These are phyloP conservation scores for Sebastiscus albofasciatus DNA, from an alignment of 2,797 vertebrate species.

Conservation along the genomic window DNA sequence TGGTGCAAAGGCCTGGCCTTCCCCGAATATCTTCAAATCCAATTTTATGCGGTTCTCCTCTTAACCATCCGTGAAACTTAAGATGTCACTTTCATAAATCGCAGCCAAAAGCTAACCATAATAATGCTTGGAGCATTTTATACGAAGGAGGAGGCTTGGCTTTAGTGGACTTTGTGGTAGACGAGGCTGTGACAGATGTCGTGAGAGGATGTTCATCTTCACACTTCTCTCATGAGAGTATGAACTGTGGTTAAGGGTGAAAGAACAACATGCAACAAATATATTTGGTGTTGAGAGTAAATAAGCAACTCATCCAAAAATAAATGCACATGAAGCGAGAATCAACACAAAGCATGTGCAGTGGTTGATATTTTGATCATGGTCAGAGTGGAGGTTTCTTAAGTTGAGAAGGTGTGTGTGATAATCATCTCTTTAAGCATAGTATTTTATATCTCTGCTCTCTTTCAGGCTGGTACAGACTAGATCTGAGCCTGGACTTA, in stretches of 20 bases:
- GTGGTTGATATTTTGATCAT: not conserved
- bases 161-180: constrained; percentile 1
- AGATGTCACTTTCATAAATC: constrained; percentile 64
- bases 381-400: not conserved
- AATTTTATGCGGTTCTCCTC: constrained; percentile 54
- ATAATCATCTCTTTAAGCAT: not conserved
- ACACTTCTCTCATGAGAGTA: not conserved
- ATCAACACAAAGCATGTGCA: not conserved
- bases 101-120: constrained; percentile 39
- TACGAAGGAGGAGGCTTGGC: not conserved
- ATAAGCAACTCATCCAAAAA: not conserved
- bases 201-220: constrained; percentile 21
- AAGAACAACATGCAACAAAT: not conserved
- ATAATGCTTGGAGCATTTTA: constrained; percentile 5
- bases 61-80: constrained; percentile 60
- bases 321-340: not conserved
- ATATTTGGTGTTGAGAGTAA: not conserved
- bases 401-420: not conserved
- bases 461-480: not conserved
- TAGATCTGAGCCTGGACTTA: not conserved
- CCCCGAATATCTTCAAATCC: constrained; percentile 60
- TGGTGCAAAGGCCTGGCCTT: constrained; percentile 6
- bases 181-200: constrained; percentile 15
- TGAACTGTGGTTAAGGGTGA: not conserved
- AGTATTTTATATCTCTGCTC: not conserved